phyloP scores from a whole-genome alignment of 1,140 invertebrate genomes.

The Hycleus phaleratus region DNA sequence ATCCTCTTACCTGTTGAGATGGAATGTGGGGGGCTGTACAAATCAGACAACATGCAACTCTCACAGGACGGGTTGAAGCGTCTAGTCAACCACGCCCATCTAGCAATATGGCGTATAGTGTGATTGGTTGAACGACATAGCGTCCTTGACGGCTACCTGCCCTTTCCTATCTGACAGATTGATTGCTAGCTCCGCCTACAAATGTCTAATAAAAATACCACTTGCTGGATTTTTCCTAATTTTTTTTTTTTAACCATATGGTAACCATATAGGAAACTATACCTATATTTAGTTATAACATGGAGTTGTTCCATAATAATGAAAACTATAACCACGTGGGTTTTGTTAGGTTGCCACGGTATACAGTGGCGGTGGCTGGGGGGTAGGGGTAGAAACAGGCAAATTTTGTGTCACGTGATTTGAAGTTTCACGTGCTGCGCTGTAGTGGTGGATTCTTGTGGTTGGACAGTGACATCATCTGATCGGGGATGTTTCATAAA shows the following conservation, averaged over 20 bases:
- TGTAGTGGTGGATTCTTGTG: no score
- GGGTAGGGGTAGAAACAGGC: no score
- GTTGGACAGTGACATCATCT: no score
- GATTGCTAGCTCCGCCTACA: slow-evolving; percentile 29
- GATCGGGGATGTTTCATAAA: no score
- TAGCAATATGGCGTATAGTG: slow-evolving; percentile 36
- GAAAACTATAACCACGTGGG: no score
- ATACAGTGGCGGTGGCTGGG: no score
- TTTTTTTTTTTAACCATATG: no score
- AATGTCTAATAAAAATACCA: slow-evolving; percentile 27
- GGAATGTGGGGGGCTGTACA: background rate
- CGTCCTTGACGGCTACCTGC: slow-evolving; percentile 34
- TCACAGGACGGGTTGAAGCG: slow-evolving; percentile 4
- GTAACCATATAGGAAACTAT: no score
- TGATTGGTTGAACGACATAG: slow-evolving; percentile 34
- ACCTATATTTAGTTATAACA: background rate
- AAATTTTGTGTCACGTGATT: no score
- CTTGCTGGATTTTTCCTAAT: slow-evolving; percentile 29
- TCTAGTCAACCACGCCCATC: slow-evolving; percentile 27
- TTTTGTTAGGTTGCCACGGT: no score
- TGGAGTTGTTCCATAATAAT: no score
- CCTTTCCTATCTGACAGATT: slow-evolving; percentile 30
- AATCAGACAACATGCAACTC: slow-evolving; percentile 2
- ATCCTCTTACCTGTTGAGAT: background rate
- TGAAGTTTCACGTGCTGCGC: no score